Evolutionary conservation across 1,140 invertebrate genomes (phyloP).

Genomic region (Carposina sasakii): DNA sequence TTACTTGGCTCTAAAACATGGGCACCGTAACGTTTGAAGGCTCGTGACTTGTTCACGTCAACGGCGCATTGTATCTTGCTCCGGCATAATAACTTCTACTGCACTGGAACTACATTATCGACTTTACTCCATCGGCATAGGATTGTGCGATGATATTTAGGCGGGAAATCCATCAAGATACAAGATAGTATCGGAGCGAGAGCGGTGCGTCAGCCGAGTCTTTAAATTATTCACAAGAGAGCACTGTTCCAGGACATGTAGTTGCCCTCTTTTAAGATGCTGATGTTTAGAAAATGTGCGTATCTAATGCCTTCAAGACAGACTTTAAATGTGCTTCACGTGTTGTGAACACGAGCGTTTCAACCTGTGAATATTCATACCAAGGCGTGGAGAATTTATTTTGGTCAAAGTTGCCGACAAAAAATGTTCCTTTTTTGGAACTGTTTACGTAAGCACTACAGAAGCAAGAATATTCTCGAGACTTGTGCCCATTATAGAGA

Average conservation of each 20-base stretch:
- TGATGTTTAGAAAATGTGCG: constrained; percentile 13
- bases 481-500: no score
- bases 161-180: neutral
- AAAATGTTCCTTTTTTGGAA: no score
- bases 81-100: constrained; percentile 20
- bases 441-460: no score
- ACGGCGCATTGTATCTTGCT: constrained; percentile 43
- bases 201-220: constrained; percentile 32
- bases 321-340: constrained; percentile 13
- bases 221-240: constrained; percentile 51
- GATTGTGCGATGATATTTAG: constrained; percentile 5
- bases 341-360: no score
- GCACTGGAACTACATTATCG: neutral
- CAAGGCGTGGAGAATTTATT: no score
- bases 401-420: no score
- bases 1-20: constrained; percentile 13
- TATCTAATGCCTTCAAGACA: constrained; percentile 22
- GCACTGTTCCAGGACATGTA: constrained; percentile 25
- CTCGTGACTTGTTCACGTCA: constrained; percentile 51
- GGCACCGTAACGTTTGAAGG: constrained; percentile 24
- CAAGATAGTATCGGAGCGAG: constrained; percentile 32
- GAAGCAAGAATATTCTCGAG: no score
- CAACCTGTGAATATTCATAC: no score
- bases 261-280: no score
- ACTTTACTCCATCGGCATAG: constrained; percentile 12